Evolutionary conservation across 2,888 invertebrate genomes (phyloP).

Genomic region (Fragum sueziense): DNA sequence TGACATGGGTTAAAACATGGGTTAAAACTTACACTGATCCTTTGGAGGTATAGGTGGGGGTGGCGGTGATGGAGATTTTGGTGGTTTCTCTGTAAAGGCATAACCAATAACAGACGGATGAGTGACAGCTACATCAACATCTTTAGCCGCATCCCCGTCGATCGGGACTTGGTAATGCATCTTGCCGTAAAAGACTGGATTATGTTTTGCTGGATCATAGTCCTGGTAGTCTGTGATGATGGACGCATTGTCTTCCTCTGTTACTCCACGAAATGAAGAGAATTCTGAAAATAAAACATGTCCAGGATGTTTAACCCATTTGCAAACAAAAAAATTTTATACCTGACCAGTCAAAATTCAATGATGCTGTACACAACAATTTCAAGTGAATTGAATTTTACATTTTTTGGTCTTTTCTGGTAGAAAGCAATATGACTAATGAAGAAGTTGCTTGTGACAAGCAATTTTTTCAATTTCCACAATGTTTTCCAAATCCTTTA

Average conservation of each 20-base stretch:
- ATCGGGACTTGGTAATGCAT: slow-evolving; percentile 69
- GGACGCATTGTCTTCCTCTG: slow-evolving; percentile 64
- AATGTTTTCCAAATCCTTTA: too few relatives aligned
- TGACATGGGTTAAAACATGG: too few relatives aligned
- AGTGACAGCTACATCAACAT: slow-evolving; percentile 75
- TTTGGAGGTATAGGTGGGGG: slow-evolving; percentile 75
- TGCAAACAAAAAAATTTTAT: too few relatives aligned
- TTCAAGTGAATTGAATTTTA: too few relatives aligned
- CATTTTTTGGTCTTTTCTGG: too few relatives aligned
- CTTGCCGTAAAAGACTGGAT: slow-evolving; percentile 80
- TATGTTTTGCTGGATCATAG: slow-evolving; percentile 79
- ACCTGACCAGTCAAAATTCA: too few relatives aligned
- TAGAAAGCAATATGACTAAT: too few relatives aligned
- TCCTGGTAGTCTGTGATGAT: slow-evolving; percentile 75
- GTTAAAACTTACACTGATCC: slow-evolving; percentile 71
- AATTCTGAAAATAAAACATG: slow-evolving; percentile 67
- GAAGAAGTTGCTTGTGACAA: too few relatives aligned
- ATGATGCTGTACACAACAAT: too few relatives aligned
- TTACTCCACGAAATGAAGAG: slow-evolving; percentile 61
- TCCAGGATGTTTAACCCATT: too few relatives aligned
- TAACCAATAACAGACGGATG: slow-evolving; percentile 80
- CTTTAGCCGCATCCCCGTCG: slow-evolving; percentile 71
- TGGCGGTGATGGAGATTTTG: slow-evolving; percentile 70
- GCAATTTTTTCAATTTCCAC: too few relatives aligned
- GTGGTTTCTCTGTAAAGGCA: slow-evolving; percentile 77